phyloP scores from a whole-genome alignment of 2,797 vertebrate genomes.

The Centroberyx gerrardi region DNA sequence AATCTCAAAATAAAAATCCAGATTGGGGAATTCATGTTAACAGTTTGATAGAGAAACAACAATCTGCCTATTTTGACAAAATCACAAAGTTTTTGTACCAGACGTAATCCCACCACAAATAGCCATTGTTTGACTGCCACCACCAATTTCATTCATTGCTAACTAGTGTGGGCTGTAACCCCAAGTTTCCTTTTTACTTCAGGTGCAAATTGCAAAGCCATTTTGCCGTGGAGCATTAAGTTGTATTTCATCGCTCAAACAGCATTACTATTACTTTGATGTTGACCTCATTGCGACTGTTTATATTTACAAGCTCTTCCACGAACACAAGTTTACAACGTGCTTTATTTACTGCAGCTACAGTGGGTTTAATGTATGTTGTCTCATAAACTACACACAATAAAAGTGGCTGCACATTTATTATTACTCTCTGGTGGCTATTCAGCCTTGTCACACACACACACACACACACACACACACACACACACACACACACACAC shows the following conservation, averaged over 20 bases:
- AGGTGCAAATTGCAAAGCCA: slow-evolving; percentile 43
- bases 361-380: slow-evolving; percentile 84
- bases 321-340: slow-evolving; percentile 80
- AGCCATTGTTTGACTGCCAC: background rate
- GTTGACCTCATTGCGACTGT: slow-evolving; percentile 82
- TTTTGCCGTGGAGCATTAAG: slow-evolving; percentile 62
- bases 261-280: slow-evolving; percentile 78
- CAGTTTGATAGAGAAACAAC: slow-evolving; percentile 12
- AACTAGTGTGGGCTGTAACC: slow-evolving; percentile 14
- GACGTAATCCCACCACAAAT: background rate
- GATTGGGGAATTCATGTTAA: background rate
- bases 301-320: slow-evolving; percentile 87
- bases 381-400: slow-evolving; percentile 86
- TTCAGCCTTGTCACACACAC: slow-evolving; percentile 74
- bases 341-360: slow-evolving; percentile 84
- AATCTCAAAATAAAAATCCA: background rate
- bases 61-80: background rate
- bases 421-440: slow-evolving; percentile 79
- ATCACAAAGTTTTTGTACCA: slow-evolving; percentile 7
- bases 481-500: slow-evolving; percentile 59
- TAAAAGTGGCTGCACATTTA: slow-evolving; percentile 82
- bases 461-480: slow-evolving; percentile 64
- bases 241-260: slow-evolving; percentile 76
- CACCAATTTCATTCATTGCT: slow-evolving; percentile 18
- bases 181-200: slow-evolving; percentile 20